Conservation (phyloP, 2,797 vertebrate species). For the Poecilia picta region DNA sequence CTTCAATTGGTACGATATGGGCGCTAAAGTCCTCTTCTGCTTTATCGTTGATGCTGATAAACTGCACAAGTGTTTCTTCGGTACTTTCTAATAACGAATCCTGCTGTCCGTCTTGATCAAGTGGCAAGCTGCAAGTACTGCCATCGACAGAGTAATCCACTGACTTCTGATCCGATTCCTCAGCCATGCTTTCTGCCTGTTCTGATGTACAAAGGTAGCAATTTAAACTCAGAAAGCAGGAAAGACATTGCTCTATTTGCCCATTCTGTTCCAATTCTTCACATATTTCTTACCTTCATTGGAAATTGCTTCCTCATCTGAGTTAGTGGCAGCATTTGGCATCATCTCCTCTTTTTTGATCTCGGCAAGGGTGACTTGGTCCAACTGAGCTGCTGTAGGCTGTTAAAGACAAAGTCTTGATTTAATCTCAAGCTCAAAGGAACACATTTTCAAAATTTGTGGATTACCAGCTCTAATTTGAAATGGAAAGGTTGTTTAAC, state of each 20-base stretch:
- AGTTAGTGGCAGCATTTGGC: conserved; percentile 35
- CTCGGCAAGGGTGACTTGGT: conserved; percentile 33
- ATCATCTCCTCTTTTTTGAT: conserved; percentile 63
- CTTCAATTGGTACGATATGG: conserved; percentile 64
- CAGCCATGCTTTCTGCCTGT: conserved; percentile 17
- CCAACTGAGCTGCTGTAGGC: conserved; percentile 20
- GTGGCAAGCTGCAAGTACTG: conserved; percentile 36
- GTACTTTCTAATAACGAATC: conserved; percentile 17
- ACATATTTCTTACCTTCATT: conserved; percentile 42
- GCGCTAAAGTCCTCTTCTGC: conserved; percentile 47
- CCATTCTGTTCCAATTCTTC: background rate
- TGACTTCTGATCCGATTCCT: conserved; percentile 32
- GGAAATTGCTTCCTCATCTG: conserved; percentile 25
- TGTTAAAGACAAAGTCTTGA: conserved; percentile 26
- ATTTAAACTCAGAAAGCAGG: conserved; percentile 7
- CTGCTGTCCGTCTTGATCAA: conserved; percentile 33
- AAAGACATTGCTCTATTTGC: background rate
- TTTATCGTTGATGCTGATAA: conserved; percentile 36
- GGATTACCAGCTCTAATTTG: background rate
- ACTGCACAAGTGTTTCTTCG: conserved; percentile 37
- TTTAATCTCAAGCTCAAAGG: conserved; percentile 5
- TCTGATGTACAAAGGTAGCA: conserved; percentile 40
- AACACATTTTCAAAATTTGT: background rate
- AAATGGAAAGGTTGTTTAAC: background rate
- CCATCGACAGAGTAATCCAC: conserved; percentile 6